phyloP scores from a whole-genome alignment of 2,113 vertebrate species.

The Atlantisia rogersi region DNA sequence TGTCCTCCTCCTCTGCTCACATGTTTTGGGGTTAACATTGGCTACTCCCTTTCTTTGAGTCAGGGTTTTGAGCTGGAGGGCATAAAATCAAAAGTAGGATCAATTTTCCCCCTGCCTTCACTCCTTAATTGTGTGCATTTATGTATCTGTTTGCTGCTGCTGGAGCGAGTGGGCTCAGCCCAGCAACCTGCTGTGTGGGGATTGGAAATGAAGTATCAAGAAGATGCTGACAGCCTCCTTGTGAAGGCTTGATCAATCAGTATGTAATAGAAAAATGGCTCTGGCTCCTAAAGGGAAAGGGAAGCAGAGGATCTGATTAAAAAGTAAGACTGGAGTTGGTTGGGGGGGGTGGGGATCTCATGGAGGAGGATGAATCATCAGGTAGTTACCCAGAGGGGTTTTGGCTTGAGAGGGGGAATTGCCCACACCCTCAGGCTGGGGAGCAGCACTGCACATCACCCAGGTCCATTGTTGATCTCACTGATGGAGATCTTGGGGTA shows the following conservation, averaged over 20 bases:
- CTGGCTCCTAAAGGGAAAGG: slow-evolving; percentile 6
- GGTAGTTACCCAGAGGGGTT: not conserved
- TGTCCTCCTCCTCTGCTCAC: not conserved
- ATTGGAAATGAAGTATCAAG: slow-evolving; percentile 18
- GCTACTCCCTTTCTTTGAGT: not conserved
- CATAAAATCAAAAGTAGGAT: not conserved
- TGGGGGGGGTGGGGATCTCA: not conserved
- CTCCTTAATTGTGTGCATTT: not conserved
- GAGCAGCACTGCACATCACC: accelerated
- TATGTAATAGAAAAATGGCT: slow-evolving; percentile 24
- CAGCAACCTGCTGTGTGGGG: slow-evolving; percentile 27
- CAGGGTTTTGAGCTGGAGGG: not conserved
- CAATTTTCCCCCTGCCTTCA: not conserved
- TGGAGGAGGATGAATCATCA: not conserved
- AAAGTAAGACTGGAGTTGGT: not conserved
- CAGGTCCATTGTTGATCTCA: accelerated
- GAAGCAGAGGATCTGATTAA: slow-evolving; percentile 44
- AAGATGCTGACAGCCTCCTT: not conserved
- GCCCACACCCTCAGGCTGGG: not conserved
- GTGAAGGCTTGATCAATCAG: slow-evolving; percentile 32
- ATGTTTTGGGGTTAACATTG: not conserved
- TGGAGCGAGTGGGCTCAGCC: not conserved
- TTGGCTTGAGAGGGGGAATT: not conserved
- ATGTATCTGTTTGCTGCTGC: not conserved
- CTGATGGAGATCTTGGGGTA: not conserved